Base-by-base conservation (phyloP, 2,888 invertebrate species). In the Folsomia manolachei region DNA sequence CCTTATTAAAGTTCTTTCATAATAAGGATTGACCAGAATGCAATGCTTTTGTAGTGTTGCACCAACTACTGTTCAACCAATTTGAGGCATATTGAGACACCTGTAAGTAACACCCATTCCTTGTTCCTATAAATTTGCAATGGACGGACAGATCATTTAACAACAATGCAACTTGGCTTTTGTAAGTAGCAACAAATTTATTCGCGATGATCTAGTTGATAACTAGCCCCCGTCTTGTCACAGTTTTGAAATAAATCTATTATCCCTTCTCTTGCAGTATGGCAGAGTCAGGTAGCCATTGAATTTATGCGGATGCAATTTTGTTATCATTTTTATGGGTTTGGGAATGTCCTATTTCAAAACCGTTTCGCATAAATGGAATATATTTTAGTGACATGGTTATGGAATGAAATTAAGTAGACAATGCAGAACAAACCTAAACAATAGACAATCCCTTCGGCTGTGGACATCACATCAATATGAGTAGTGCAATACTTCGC, bases 161-260 rank as follows among this genome's bases (percentile, higher is more conserved):
- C n/a, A 56, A 56, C 21, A 56, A 56, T 56, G 39, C 56, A 19
- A 19, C n/a, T 56, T 56, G 56, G 56, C 56, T 56, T 19, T 56
- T 56, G 56, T 56, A 14, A 21, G 56, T 19, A 56, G n/a, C n/a
- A 56, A 19, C 14, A 39, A 56, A 56, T 56, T n/a, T 56, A 56
- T 56, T 56, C 56, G n/a, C 56, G 56, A 56, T 56, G 56, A 56
- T 56, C 56, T 56, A 56, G 56, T 56, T 56, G 56, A 56, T 56
- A 56, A 21, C 56, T 56, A 39, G 14, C 39, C 39, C n/a, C 4
- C 39, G 4, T 39, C 4, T 39, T 39, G 39, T 14, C 39, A 14
- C 19, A 56, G 18, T 56, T 56, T 56, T 56, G 56, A 56, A 56
- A 56, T 56, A 39, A 39, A 39, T 39, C 39, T 39, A 14, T 14